A percentile compares a stretch with the other conserved stretches of the same genome.
These are phyloP conservation scores for Danio albolineatus DNA, from an alignment of 2,797 vertebrate species.

Conservation along the genomic window DNA sequence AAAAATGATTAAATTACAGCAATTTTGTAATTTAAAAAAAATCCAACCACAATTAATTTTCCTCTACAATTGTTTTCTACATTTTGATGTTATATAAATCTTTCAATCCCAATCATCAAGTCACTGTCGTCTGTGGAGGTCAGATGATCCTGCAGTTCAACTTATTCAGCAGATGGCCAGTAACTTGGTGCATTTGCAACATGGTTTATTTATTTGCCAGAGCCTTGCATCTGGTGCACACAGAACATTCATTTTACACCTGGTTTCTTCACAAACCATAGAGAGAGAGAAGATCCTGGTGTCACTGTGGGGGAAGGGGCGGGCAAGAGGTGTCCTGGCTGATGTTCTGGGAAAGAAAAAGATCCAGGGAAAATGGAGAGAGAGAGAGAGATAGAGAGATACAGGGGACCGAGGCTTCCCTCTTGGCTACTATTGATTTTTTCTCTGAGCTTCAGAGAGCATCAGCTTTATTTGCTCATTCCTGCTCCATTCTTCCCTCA, in stretches of 20 bases:
- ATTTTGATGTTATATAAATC: neutral
- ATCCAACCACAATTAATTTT: neutral
- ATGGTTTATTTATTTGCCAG: slow-evolving; percentile 14
- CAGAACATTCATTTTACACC: neutral
- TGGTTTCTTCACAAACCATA: slow-evolving; percentile 16
- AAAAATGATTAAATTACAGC: no score
- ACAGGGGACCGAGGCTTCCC: slow-evolving; percentile 74
- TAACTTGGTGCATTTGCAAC: slow-evolving; percentile 3
- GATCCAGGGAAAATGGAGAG: slow-evolving; percentile 12
- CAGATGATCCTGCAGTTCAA: slow-evolving; percentile 3
- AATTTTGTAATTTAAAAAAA: no score
- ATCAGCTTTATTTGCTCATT: slow-evolving; percentile 84
- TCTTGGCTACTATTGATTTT: slow-evolving; percentile 82
- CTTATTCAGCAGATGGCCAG: slow-evolving; percentile 14
- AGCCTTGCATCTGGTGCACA: neutral
- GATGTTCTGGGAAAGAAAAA: neutral
- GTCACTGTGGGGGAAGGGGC: slow-evolving; percentile 22
- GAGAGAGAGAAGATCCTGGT: slow-evolving; percentile 14
- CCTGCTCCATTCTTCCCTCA: slow-evolving; percentile 68
- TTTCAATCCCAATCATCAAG: neutral
- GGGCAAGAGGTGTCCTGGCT: neutral
- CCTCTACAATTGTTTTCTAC: neutral
- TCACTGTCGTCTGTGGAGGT: neutral
- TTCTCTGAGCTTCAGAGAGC: slow-evolving; percentile 80
- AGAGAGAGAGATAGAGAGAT: slow-evolving; percentile 27